Evolutionary conservation across 2,113 vertebrate genomes (phyloP), one percentile per base, ranked within the genome.

Genomic region (Neogale vison): DNA sequence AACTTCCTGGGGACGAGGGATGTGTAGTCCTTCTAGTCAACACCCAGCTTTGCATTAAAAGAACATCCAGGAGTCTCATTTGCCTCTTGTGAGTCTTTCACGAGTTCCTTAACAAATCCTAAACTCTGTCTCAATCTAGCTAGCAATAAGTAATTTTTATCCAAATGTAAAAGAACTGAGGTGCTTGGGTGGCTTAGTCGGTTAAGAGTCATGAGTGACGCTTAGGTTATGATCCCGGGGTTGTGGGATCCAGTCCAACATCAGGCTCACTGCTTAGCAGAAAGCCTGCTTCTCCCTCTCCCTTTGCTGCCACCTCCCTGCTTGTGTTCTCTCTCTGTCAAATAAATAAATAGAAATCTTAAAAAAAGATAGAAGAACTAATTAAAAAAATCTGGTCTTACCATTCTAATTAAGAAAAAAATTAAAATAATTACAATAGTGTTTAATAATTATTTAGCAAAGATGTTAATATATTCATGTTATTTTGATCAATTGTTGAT

Each of bases 1-100:
- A 69, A 24, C 4, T 36, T 31, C 6, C 0, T 15, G 4, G 20
- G 14, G 14, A 3, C 0, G 34, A 7, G 20, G 18, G 80, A 9
- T 15, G 1, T 21, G 11, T 65, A 18, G 76, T 79, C n/a, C 42
- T 90, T 29, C 18, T 17, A n/a, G 45, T 50, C 24, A 57, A 47
- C 6, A 63, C 20, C 21, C 20, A 47, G 4, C 0, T 65, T 89
- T 72, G 63, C 14, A 2, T 1, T 31, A 34, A 45, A 88, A 88
- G 26, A 39, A 92, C 6, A 26, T 42, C 7, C 39, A 42, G 13
- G 34, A 57, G 34, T 69, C 36, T 47, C 47, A 61, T 57, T 39
- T 65, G 45, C 55, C 24, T 8, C 34, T 17, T 26, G 20, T 82
- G 6, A 39, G 45, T 69, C 45, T 65, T 42, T 59, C 36, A 84